These are phyloP conservation scores for Streblospio benedicti DNA, from an alignment of 1,140 invertebrate species.

Conservation along the genomic window DNA sequence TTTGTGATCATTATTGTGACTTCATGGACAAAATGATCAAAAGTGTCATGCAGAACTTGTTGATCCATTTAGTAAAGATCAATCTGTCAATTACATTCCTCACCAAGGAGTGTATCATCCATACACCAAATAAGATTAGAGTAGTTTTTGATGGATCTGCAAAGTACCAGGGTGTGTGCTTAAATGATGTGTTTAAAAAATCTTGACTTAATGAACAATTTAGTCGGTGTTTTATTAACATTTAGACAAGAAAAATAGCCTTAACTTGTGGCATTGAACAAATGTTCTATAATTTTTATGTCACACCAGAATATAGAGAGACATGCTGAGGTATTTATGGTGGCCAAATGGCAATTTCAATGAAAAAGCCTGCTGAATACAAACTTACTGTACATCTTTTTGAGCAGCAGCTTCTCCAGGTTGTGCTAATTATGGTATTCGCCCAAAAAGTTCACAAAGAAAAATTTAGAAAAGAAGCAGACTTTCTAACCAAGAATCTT, in stretches of 20 bases:
- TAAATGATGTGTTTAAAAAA: conserved; percentile 27
- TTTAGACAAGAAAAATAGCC: conserved; percentile 25
- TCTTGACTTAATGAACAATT: conserved; percentile 38
- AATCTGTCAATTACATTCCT: conserved; percentile 22
- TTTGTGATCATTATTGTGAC: too few species aligned
- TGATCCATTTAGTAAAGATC: too few species aligned
- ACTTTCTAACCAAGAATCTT: conserved; percentile 4
- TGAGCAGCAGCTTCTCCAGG: conserved; percentile 20
- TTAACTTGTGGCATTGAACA: conserved; percentile 18
- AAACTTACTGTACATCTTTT: conserved; percentile 20
- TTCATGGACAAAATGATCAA: too few species aligned
- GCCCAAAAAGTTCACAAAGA: conserved; percentile 7
- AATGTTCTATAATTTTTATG: conserved; percentile 23
- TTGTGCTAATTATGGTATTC: conserved; percentile 14
- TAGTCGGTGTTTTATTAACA: conserved; percentile 24
- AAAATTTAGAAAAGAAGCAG: neutral
- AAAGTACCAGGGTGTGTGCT: conserved; percentile 22
- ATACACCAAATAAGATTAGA: conserved; percentile 19
- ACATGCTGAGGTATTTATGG: conserved; percentile 20
- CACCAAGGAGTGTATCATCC: conserved; percentile 21
- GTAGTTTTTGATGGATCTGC: conserved; percentile 26
- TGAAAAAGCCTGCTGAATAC: conserved; percentile 11
- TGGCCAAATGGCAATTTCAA: conserved; percentile 14
- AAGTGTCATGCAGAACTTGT: too few species aligned
- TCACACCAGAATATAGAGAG: conserved; percentile 12